Conservation (phyloP, 2,113 vertebrate species). For the Corvus cornix region DNA sequence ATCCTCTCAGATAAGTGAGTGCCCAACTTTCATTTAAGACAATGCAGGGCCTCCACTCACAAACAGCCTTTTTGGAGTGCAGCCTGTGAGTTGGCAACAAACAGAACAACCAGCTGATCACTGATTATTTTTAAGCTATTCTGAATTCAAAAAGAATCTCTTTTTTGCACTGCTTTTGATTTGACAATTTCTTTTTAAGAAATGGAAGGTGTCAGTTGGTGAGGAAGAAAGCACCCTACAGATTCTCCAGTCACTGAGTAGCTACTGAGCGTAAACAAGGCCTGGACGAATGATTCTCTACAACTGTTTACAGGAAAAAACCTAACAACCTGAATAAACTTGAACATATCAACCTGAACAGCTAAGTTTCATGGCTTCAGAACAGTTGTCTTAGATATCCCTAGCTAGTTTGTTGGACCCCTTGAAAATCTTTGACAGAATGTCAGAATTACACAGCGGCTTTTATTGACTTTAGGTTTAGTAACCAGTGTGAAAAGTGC, state of each 20-base stretch:
- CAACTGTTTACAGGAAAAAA: background rate
- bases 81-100: background rate
- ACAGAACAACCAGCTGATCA: background rate
- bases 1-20: background rate
- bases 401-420: background rate
- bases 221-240: background rate
- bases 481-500: background rate
- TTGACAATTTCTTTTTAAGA: background rate
- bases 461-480: background rate
- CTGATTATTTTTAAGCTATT: background rate
- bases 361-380: background rate
- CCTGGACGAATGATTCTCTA: background rate
- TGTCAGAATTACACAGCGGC: background rate
- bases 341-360: background rate
- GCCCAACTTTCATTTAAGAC: background rate
- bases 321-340: background rate
- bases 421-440: background rate
- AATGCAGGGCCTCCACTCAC: background rate
- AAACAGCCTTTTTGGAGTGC: background rate
- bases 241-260: background rate
- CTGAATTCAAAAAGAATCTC: background rate
- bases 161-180: background rate
- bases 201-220: background rate
- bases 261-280: rapidly evolving
- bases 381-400: background rate